Evolutionary conservation across 2,113 vertebrate genomes (phyloP), one percentile per base, ranked within the genome.

Genomic region (Piliocolobus tephrosceles): DNA sequence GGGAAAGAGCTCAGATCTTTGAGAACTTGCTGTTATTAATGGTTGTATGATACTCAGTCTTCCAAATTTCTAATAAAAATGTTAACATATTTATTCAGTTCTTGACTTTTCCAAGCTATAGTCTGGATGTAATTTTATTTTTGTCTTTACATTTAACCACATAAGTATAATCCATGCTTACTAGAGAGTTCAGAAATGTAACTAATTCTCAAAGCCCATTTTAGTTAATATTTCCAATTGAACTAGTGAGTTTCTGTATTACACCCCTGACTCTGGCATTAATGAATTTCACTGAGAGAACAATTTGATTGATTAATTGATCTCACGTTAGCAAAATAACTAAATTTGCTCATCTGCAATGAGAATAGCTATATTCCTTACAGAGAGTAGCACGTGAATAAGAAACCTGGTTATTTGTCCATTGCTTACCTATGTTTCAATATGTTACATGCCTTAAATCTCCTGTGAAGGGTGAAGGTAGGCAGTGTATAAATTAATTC

Each of bases 341-440:
- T 81, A 93, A 61, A 79, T 70, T 82, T 87, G 47, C 38, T 83
- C n/a, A 73, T 55, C 22, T 55, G 3, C 55, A 95, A 68, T 87
- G 40, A 96, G 11, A 96, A 85, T 73, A 25, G 30, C 32, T 72
- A 40, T 75, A 93, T 95, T 96, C n/a, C 57, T 91, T 68, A 50
- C 4, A 64, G 12, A 93, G 4, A 91, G 25, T 73, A 82, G 57
- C 30, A 57, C 3, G 14, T 47, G 43, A 47, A 81, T 47, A 73
- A 20, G 25, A 90, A 94, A 73, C 11, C 14, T 95, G 88, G 4
- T 57, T 78, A 61, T 75, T 73, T 78, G 1, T 76, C 35, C 92
- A 22, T 84, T 96, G n/a, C 45, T 58, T 35, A 91, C 91, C 38
- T 75, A 32, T 75, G 8, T 88, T 70, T 94, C 25, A 32, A 8